These are phyloP conservation scores for Ptilorrhoa leucosticta DNA, from an alignment of 2,113 vertebrate species.

Conservation along the genomic window DNA sequence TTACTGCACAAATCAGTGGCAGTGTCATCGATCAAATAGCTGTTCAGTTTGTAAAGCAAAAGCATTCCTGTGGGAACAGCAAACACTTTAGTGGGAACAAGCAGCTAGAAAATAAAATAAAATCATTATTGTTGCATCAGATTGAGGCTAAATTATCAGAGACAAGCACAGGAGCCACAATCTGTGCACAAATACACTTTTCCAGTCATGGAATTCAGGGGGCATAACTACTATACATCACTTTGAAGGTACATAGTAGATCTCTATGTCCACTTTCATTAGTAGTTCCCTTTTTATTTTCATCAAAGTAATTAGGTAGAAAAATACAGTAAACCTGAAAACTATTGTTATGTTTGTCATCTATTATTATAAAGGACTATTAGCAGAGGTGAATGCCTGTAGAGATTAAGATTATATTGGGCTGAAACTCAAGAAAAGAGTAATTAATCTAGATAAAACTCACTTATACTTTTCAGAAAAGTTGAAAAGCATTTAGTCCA, in stretches of 20 bases:
- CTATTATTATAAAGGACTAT: background rate
- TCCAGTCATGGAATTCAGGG: background rate
- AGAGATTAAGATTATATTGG: background rate
- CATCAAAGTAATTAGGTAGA: background rate
- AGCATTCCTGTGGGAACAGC: background rate
- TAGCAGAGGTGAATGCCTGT: background rate
- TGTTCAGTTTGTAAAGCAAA: constrained; percentile 18
- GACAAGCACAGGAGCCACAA: background rate
- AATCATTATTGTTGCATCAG: background rate
- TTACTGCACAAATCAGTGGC: constrained; percentile 28
- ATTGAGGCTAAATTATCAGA: constrained; percentile 24
- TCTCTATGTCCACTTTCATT: background rate
- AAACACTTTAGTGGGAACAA: background rate
- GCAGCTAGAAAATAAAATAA: background rate
- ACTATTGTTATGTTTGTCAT: background rate
- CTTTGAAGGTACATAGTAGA: background rate
- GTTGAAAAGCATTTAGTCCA: background rate
- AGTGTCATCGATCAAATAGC: constrained; percentile 5
- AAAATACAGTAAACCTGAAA: background rate
- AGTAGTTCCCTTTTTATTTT: background rate
- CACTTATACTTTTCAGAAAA: background rate
- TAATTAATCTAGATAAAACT: background rate
- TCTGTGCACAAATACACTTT: background rate
- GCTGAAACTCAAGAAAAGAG: background rate
- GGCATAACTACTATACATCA: background rate